Conservation (phyloP, 2,797 vertebrate genomes). For the Crocidura indochinensis region DNA sequence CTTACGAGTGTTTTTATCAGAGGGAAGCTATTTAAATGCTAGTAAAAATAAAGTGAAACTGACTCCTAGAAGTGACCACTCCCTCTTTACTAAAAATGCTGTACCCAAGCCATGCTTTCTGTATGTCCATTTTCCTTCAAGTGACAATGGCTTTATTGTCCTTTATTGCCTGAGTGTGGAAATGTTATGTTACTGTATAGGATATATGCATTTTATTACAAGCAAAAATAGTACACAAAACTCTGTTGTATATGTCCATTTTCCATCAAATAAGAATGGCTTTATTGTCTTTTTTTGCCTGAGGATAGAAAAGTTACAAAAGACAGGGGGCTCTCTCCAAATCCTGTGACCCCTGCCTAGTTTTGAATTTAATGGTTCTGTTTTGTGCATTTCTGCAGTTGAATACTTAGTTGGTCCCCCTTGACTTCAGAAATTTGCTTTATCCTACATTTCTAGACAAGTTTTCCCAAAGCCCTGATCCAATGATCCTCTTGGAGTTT, state of each 20-base stretch:
- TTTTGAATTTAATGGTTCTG: neutral
- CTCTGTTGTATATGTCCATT: neutral
- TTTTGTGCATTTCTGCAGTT: too few species aligned
- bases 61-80: neutral
- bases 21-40: neutral
- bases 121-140: neutral
- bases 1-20: neutral
- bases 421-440: too few species aligned
- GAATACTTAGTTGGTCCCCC: too few species aligned
- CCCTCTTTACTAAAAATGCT: neutral
- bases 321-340: neutral
- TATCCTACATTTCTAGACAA: too few species aligned
- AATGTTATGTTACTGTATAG: neutral
- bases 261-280: conserved; percentile 13
- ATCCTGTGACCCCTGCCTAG: neutral
- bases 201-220: too few species aligned
- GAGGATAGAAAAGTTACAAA: neutral
- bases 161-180: neutral
- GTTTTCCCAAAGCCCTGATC: too few species aligned
- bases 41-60: neutral
- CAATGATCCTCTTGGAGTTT: too few species aligned
- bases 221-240: too few species aligned
- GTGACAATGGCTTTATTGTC: neutral
- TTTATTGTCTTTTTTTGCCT: neutral
- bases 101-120: neutral